These are phyloP conservation scores for Lamprotornis superbus DNA, from an alignment of 2,113 vertebrate species.

Conservation along the genomic window DNA sequence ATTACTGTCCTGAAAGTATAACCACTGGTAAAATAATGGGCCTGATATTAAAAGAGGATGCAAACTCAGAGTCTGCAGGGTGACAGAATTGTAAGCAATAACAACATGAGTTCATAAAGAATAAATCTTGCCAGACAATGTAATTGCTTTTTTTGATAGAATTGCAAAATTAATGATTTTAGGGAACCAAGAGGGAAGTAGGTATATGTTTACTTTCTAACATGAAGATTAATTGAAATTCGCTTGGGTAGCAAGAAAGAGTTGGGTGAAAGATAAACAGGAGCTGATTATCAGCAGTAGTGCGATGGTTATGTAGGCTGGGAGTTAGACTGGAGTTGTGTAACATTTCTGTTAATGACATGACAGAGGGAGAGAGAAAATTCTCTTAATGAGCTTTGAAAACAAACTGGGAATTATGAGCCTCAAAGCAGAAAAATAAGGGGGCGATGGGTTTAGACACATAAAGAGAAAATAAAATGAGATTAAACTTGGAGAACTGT, in stretches of 20 bases:
- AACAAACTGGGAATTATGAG: neutral
- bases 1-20: neutral
- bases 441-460: neutral
- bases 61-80: neutral
- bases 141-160: constrained; percentile 19
- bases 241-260: neutral
- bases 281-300: neutral
- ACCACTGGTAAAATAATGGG: constrained; percentile 6
- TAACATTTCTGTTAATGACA: constrained; percentile 1
- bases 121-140: neutral
- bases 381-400: constrained; percentile 16
- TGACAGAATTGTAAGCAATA: constrained; percentile 6
- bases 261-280: neutral
- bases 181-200: neutral
- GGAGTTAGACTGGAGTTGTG: neutral
- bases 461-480: neutral
- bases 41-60: constrained; percentile 5
- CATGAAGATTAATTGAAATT: constrained; percentile 29
- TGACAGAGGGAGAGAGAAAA: neutral
- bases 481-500: neutral
- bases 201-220: neutral
- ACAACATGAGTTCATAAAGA: neutral
- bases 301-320: neutral
- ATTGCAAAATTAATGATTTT: constrained; percentile 27
- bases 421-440: neutral